Evolutionary conservation across 2,113 vertebrate species (phyloP).

Genomic region (Takifugu bimaculatus): DNA sequence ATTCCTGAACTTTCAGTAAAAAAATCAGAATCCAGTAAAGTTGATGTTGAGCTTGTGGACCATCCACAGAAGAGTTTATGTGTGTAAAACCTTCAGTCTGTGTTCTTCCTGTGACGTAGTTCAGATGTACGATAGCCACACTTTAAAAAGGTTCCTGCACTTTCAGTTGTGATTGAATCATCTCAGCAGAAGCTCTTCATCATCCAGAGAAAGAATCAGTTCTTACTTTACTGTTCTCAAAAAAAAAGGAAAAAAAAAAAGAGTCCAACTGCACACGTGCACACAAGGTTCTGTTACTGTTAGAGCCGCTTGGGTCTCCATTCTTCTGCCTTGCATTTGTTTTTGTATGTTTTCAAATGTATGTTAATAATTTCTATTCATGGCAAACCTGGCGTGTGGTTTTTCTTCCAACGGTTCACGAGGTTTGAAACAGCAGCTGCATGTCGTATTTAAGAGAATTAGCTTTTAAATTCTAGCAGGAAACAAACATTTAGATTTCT

Average conservation of each 20-base stretch:
- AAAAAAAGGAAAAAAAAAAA: too few relatives aligned
- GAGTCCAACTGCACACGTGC: too few relatives aligned
- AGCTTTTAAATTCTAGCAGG: too few relatives aligned
- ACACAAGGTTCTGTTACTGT: constrained; percentile 28
- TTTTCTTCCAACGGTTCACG: constrained; percentile 1
- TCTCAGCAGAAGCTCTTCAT: constrained; percentile 37
- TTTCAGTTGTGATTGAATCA: constrained; percentile 29
- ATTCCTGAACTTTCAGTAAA: neutral
- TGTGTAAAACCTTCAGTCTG: constrained; percentile 38
- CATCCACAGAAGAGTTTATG: neutral
- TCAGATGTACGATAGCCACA: constrained; percentile 21
- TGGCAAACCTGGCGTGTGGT: constrained; percentile 24
- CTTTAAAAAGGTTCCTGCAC: neutral
- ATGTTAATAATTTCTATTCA: constrained; percentile 63
- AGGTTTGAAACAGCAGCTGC: too few relatives aligned
- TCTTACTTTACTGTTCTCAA: neutral
- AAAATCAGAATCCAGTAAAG: neutral
- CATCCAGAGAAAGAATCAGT: neutral
- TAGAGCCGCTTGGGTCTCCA: constrained; percentile 47
- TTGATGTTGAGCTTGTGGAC: neutral
- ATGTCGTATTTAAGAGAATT: too few relatives aligned
- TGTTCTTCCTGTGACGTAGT: constrained; percentile 48
- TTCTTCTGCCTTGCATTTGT: constrained; percentile 56
- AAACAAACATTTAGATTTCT: too few relatives aligned
- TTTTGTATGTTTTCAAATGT: constrained; percentile 64